Conservation (phyloP, 1,140 invertebrate species). For the Drosophila takahashii region DNA sequence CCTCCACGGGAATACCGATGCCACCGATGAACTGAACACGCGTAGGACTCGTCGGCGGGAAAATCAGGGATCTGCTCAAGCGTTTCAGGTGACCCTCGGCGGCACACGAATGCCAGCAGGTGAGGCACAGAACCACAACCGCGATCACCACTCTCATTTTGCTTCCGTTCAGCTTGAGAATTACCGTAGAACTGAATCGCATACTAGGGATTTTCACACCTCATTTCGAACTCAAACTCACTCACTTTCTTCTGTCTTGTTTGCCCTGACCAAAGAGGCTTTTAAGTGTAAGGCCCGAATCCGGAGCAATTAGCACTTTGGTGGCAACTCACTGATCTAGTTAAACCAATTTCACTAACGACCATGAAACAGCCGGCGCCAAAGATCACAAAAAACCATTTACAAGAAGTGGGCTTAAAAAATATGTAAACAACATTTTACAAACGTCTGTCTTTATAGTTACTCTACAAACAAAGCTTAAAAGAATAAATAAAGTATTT, state of each 20-base stretch:
- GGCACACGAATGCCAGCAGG: background rate
- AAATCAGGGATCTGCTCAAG: constrained; percentile 73
- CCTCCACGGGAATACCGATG: constrained; percentile 80
- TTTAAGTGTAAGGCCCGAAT: constrained; percentile 20
- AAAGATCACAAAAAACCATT: background rate
- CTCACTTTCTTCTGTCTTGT: constrained; percentile 60
- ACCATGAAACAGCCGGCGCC: constrained; percentile 18
- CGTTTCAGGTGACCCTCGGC: constrained; percentile 36
- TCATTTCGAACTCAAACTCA: constrained; percentile 3
- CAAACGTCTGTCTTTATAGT: too few species aligned
- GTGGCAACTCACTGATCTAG: constrained; percentile 40
- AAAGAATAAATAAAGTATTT: too few species aligned
- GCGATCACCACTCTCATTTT: constrained; percentile 25
- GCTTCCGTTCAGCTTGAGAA: constrained; percentile 37
- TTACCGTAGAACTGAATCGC: constrained; percentile 11
- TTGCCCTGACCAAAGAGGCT: constrained; percentile 17
- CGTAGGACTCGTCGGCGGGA: constrained; percentile 76
- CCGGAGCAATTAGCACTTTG: constrained; percentile 65
- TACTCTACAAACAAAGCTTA: too few species aligned
- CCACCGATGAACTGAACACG: constrained; percentile 81
- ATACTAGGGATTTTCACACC: constrained; percentile 48
- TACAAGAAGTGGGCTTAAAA: too few species aligned
- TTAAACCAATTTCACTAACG: constrained; percentile 53
- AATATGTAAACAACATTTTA: too few species aligned
- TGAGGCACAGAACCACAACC: background rate